These are phyloP conservation scores for Aromia moschata DNA, from an alignment of 2,888 invertebrate genomes.

Conservation along the genomic window DNA sequence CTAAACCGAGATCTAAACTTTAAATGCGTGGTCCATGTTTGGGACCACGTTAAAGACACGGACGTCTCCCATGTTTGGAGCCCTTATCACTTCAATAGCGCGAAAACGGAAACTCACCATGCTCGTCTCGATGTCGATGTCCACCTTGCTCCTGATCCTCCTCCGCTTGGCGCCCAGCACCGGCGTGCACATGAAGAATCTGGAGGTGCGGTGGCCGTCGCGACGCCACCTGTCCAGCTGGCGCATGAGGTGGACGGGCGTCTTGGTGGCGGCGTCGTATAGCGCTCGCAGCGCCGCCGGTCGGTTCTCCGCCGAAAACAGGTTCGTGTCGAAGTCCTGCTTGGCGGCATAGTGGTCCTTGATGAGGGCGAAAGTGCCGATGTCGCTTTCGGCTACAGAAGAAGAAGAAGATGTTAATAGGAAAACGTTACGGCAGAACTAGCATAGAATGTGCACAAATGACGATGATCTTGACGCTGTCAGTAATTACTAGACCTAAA, in stretches of 20 bases:
- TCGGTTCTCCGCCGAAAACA: constrained; percentile 79
- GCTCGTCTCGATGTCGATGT: constrained; percentile 88
- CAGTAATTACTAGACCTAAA: no score
- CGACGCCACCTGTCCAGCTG: constrained; percentile 75
- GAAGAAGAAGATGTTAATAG: no score
- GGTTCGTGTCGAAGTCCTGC: constrained; percentile 74
- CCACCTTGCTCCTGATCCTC: constrained; percentile 73
- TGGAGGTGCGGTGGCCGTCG: constrained; percentile 70
- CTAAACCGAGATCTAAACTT: no score
- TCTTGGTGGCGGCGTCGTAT: constrained; percentile 80
- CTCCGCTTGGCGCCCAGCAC: constrained; percentile 77
- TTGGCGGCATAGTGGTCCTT: constrained; percentile 80
- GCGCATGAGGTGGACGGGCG: constrained; percentile 71
- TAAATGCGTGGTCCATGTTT: no score
- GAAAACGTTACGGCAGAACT: no score
- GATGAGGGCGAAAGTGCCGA: constrained; percentile 84
- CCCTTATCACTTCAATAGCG: no score
- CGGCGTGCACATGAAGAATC: constrained; percentile 83
- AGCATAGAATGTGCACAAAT: no score
- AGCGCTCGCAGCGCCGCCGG: constrained; percentile 77
- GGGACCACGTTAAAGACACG: no score
- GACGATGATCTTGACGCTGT: no score
- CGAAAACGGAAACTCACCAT: constrained; percentile 88
- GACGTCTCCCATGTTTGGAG: no score
- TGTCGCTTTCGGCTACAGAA: constrained; percentile 89